Evolutionary conservation across 2,888 invertebrate genomes (phyloP).

Genomic region (Melieria picta): DNA sequence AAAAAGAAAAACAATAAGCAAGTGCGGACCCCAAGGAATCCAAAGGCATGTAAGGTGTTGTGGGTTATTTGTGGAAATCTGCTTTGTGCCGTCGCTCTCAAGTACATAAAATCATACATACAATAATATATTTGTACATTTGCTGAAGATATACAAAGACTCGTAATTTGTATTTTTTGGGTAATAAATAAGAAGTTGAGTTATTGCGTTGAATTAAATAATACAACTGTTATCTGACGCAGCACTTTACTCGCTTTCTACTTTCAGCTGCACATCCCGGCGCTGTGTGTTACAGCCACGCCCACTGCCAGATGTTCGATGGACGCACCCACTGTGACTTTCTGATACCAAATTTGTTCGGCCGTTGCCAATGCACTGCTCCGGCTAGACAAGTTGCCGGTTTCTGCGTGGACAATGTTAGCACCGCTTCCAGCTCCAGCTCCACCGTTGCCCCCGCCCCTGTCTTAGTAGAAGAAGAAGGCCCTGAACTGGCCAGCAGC

Average conservation of each 20-base stretch:
- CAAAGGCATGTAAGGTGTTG: too few relatives aligned
- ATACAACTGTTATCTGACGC: too few relatives aligned
- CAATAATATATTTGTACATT: too few relatives aligned
- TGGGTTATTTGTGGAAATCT: too few relatives aligned
- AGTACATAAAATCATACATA: too few relatives aligned
- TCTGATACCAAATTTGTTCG: constrained; percentile 88
- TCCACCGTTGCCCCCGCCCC: constrained; percentile 39
- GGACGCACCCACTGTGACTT: constrained; percentile 88
- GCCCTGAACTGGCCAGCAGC: constrained; percentile 15
- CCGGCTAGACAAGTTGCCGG: constrained; percentile 74
- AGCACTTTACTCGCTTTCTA: constrained; percentile 29
- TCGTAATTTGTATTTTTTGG: background rate
- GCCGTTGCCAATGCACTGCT: constrained; percentile 83
- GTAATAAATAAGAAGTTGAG: background rate
- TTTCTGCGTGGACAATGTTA: constrained; percentile 68
- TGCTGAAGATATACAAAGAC: background rate
- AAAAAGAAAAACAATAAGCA: too few relatives aligned
- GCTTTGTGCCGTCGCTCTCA: too few relatives aligned
- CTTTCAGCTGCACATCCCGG: constrained; percentile 85
- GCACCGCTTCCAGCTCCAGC: constrained; percentile 17
- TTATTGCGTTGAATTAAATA: background rate
- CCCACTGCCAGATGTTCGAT: constrained; percentile 87
- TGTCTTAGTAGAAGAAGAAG: constrained; percentile 16
- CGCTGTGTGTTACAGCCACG: constrained; percentile 89
- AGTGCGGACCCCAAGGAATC: too few relatives aligned